phyloP scores from a whole-genome alignment of 2,113 vertebrate genomes.

The Alosa alosa region DNA sequence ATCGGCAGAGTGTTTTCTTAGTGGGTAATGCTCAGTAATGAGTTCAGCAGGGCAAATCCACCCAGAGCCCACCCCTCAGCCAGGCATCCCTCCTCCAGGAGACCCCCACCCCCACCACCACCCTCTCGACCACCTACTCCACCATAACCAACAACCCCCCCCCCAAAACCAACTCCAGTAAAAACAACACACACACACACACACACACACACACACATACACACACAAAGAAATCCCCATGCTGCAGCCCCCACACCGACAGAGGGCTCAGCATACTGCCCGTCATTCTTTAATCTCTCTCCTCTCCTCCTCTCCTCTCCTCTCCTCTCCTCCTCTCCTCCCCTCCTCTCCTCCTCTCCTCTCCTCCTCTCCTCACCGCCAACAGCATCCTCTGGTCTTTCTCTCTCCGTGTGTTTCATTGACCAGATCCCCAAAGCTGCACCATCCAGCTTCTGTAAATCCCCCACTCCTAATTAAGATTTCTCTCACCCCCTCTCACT shows the following conservation, averaged over 20 bases:
- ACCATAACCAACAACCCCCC: neutral
- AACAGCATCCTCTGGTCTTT: constrained; percentile 10
- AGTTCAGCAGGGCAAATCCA: constrained; percentile 62
- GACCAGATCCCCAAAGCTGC: constrained; percentile 61
- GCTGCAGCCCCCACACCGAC: constrained; percentile 18
- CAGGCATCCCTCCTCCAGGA: neutral
- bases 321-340: constrained; percentile 18
- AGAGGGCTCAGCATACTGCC: constrained; percentile 21
- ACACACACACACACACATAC: constrained; percentile 32
- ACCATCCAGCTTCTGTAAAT: constrained; percentile 60
- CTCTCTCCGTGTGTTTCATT: constrained; percentile 51
- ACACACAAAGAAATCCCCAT: constrained; percentile 15
- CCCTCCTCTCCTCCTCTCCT: constrained; percentile 21
- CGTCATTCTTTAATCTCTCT: constrained; percentile 64
- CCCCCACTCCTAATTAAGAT: constrained; percentile 77
- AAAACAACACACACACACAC: constrained; percentile 22
- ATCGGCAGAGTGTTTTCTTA: constrained; percentile 61
- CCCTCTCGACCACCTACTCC: neutral
- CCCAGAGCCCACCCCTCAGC: constrained; percentile 56
- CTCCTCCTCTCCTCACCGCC: neutral
- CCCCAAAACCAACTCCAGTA: neutral
- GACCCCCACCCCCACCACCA: neutral
- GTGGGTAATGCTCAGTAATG: constrained; percentile 64
- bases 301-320: neutral
- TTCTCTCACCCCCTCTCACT: constrained; percentile 64